Evolutionary conservation across 1,140 invertebrate species (phyloP).

Genomic region (Leptopilina boulardi): DNA sequence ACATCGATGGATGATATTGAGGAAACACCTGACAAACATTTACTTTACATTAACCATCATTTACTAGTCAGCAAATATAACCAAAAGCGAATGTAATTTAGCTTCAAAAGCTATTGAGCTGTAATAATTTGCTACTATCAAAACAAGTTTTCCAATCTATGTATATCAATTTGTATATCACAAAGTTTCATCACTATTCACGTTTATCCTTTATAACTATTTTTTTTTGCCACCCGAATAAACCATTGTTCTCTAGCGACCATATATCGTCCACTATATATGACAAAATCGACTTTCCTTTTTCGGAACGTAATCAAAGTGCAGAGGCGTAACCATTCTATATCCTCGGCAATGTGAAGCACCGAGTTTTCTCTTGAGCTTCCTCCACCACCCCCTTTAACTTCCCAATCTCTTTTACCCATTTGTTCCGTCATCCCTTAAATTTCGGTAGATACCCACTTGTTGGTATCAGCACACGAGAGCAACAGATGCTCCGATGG

Average conservation of each 20-base stretch:
- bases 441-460: constrained; percentile 69
- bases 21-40: neutral
- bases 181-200: neutral
- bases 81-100: neutral
- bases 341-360: constrained; percentile 39
- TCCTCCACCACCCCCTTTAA: constrained; percentile 40
- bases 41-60: neutral
- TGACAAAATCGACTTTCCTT: constrained; percentile 41
- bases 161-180: neutral
- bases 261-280: neutral
- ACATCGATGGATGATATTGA: neutral
- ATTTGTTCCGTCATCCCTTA: constrained; percentile 59
- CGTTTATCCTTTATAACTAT: neutral
- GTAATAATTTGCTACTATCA: neutral
- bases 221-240: neutral
- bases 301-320: constrained; percentile 53
- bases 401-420: constrained; percentile 45
- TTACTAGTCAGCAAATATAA: neutral
- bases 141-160: neutral
- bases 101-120: neutral
- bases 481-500: constrained; percentile 67
- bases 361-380: constrained; percentile 41
- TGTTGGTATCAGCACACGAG: constrained; percentile 64
- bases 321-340: constrained; percentile 55
- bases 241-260: neutral